These are phyloP conservation scores for Halictus rubicundus DNA, from an alignment of 1,140 invertebrate species.

Conservation along the genomic window DNA sequence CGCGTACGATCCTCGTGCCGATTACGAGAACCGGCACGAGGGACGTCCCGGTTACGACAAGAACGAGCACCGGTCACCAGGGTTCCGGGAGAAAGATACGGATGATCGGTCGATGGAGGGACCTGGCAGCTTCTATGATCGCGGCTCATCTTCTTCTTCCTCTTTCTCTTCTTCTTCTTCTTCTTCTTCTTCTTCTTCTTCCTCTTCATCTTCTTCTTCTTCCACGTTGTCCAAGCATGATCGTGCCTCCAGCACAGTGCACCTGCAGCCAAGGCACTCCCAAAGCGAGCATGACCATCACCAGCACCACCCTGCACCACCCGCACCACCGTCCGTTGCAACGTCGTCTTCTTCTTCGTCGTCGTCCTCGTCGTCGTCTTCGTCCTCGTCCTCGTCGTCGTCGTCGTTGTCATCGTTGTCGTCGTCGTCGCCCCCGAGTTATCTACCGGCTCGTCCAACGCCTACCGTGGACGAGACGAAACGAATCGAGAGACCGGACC, in stretches of 20 bases:
- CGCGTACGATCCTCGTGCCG: slow-evolving; percentile 66
- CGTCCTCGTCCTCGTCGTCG: slow-evolving; percentile 50
- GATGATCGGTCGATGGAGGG: slow-evolving; percentile 61
- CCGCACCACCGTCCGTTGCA: slow-evolving; percentile 62
- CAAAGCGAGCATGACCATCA: slow-evolving; percentile 75
- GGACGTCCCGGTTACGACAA: slow-evolving; percentile 43
- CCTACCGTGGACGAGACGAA: slow-evolving; percentile 73
- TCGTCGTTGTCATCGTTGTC: slow-evolving; percentile 50
- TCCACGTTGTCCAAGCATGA: slow-evolving; percentile 76
- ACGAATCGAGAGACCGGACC: slow-evolving; percentile 67
- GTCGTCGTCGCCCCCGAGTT: slow-evolving; percentile 59
- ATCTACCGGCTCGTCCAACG: slow-evolving; percentile 69
- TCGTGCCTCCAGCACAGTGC: slow-evolving; percentile 72
- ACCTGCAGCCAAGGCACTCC: slow-evolving; percentile 71
- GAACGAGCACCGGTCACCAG: slow-evolving; percentile 41
- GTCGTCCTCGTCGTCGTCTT: background rate
- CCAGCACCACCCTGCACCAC: slow-evolving; percentile 71
- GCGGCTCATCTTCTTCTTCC: slow-evolving; percentile 58
- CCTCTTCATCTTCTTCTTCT: slow-evolving; percentile 66
- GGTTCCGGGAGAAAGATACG: slow-evolving; percentile 35
- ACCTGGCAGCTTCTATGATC: slow-evolving; percentile 57
- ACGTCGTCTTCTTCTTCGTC: slow-evolving; percentile 51
- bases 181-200: slow-evolving; percentile 65
- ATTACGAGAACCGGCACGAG: slow-evolving; percentile 62
- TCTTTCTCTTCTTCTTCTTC: slow-evolving; percentile 57